Base-by-base conservation (phyloP, 2,113 vertebrate genomes). In the Alouatta palliata region DNA sequence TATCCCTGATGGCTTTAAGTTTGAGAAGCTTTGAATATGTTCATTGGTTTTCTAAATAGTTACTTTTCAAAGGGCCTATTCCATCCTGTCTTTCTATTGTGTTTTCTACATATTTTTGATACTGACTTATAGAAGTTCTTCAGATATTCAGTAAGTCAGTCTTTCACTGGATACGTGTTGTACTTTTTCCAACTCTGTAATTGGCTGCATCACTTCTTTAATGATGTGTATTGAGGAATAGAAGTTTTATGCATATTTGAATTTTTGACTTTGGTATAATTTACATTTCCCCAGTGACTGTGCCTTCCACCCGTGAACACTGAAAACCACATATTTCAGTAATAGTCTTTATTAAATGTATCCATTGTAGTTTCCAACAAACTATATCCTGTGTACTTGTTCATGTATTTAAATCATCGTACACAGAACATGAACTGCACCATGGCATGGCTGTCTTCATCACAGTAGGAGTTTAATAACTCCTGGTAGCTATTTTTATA, bases 281-380 rank as follows among this genome's bases (percentile, higher is more conserved):
- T 70, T 82, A 11, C 30, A 30, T 70, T 35, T 54, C 25, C 49
- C 12, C 9, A 52, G 35, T 1, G n/a, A 45, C 3, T 10, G 14
- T 37, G 5, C 35, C 5, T 35, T 6, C 40, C 19, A 3, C 4
- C 37, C 1, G 1, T 5, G 1, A 66, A 0, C 47, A 35, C 30
- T 45, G 14, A 19, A 5, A 58, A 56, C 16, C 10, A 27, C 4
- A 8, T 19, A 12, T 35, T 32, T 40, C 2, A 3, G 7, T 19
- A 1, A 14, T 1, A 2, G 8, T 37, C 16, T 84, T 19, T 35
- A 16, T 0, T 3, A 30, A 43, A 32, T 3, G 1, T 6, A 19
- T 19, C 9, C 37, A 19, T 1, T 8, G 17, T 8, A 11, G 0
- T 45, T 61, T 61, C 35, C 43, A 13, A 27, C 56, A 61, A 47